phyloP scores from a whole-genome alignment of 2,797 vertebrate genomes.

The Sebastes steindachneri region DNA sequence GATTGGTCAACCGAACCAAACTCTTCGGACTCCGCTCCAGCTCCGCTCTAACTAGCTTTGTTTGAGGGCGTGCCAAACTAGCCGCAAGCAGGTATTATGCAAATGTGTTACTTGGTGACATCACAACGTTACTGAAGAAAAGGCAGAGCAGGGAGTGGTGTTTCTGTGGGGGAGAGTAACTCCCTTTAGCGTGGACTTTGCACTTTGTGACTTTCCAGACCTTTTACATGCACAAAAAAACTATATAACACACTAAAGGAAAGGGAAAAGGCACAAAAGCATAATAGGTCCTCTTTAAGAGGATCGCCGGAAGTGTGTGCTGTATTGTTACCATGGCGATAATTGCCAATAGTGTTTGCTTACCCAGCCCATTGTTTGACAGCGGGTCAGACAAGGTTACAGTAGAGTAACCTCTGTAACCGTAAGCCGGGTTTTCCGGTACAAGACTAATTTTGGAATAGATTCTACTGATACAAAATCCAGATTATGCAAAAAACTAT shows the following conservation, averaged over 20 bases:
- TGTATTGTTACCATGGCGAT: constrained; percentile 58
- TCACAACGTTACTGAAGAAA: not conserved
- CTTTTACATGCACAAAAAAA: not conserved
- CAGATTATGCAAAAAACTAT: not conserved
- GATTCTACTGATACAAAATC: not conserved
- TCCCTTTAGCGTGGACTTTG: not conserved
- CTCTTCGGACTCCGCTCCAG: too few species aligned
- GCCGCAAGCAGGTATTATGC: not conserved
- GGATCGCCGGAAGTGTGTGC: constrained; percentile 27
- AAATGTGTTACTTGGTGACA: not conserved
- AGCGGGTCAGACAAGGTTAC: constrained; percentile 36
- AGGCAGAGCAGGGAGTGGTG: not conserved
- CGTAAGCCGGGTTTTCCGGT: not conserved
- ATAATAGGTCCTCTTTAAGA: not conserved
- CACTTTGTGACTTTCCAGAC: fast-evolving
- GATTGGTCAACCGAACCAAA: too few species aligned
- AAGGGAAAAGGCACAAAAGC: not conserved
- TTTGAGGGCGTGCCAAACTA: too few species aligned
- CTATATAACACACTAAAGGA: not conserved
- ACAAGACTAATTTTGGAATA: not conserved
- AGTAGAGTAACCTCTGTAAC: not conserved
- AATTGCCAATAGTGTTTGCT: constrained; percentile 40
- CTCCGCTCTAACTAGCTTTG: too few species aligned
- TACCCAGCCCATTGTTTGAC: constrained; percentile 20
- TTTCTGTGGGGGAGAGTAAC: not conserved